Conservation (phyloP, 2,797 vertebrate genomes). For the Novumbra hubbsi region DNA sequence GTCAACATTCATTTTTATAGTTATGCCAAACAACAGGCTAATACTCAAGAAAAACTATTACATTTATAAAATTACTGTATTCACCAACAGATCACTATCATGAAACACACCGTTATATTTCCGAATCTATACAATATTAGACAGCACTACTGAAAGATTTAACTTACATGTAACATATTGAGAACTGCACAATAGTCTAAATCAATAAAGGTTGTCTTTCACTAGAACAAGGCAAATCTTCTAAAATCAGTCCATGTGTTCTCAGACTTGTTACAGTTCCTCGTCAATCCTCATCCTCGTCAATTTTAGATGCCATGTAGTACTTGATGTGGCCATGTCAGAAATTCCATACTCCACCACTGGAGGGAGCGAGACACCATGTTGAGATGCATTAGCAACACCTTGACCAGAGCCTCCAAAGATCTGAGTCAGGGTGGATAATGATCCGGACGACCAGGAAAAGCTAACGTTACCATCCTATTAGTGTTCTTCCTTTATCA, state of each 20-base stretch:
- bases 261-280: conserved; percentile 33
- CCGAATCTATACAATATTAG: neutral
- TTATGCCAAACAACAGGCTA: neutral
- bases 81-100: neutral
- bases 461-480: neutral
- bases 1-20: no score
- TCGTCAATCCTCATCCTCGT: conserved; percentile 87
- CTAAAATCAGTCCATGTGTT: conserved; percentile 9
- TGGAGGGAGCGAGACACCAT: conserved; percentile 35
- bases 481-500: neutral
- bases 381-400: neutral
- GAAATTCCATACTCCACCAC: conserved; percentile 90
- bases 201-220: neutral
- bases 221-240: neutral
- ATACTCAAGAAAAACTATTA: conserved; percentile 6
- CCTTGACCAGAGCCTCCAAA: neutral
- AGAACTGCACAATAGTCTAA: neutral
- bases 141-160: neutral
- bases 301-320: conserved; percentile 87
- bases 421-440: neutral
- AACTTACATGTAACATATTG: neutral
- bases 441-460: neutral
- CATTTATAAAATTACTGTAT: neutral
- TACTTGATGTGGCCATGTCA: conserved; percentile 88
- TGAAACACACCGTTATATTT: conserved; percentile 1